Evolutionary conservation across 2,113 vertebrate genomes (phyloP).

Genomic region (Erythrocercus mccallii): DNA sequence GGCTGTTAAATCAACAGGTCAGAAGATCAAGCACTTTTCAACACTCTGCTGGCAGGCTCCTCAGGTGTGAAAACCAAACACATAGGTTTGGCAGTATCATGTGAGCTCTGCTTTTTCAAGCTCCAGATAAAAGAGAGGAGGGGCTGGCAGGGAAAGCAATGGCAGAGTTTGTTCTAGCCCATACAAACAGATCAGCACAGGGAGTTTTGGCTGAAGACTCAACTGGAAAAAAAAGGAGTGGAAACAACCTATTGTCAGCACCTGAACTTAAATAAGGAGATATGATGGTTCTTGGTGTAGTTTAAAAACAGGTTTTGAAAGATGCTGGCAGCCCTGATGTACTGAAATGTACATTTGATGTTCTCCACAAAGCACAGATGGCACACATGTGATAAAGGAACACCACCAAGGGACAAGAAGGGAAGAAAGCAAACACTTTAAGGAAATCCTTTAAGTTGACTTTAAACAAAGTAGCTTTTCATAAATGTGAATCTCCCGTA

Average conservation of each 20-base stretch:
- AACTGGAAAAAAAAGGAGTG: neutral
- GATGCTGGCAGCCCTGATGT: neutral
- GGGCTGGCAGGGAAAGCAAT: neutral
- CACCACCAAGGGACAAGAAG: neutral
- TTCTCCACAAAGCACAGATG: neutral
- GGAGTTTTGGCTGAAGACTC: neutral
- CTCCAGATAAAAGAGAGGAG: neutral
- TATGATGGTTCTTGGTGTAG: neutral
- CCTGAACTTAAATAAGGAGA: neutral
- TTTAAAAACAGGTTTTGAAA: neutral
- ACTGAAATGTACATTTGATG: neutral
- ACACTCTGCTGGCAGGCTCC: neutral
- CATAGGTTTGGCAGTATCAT: neutral
- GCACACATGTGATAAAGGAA: neutral
- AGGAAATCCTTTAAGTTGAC: neutral
- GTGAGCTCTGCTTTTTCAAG: neutral
- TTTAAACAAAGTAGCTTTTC: neutral
- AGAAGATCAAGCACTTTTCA: neutral
- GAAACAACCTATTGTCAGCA: neutral
- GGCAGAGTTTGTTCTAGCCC: neutral
- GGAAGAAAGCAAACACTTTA: neutral
- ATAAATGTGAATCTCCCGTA: neutral
- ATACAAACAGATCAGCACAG: neutral
- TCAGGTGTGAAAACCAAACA: conserved; percentile 6
- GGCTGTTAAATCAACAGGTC: neutral